Base-by-base conservation (phyloP, 2,797 vertebrate species). In the Centropyge bicolor region DNA sequence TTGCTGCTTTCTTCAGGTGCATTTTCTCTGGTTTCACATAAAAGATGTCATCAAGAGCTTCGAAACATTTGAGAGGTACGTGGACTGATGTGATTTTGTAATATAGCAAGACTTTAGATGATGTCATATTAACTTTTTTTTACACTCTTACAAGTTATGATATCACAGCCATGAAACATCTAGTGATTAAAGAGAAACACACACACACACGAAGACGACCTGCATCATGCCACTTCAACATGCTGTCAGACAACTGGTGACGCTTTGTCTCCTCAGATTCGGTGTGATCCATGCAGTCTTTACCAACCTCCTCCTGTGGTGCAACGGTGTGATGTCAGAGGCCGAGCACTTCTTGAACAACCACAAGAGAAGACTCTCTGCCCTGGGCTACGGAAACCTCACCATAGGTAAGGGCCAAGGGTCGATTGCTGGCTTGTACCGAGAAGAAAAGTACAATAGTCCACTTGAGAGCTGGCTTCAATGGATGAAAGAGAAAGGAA, bases 241-340 rank as follows among this genome's bases (percentile, higher is more conserved):
- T 68, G 59, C 55, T 54, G 0, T 43, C 2, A 57, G 13, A 60
- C 11, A 38, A 57, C 6, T n/a, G 24, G 5, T 66, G 52, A 35
- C 64, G 1, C 10, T 78, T 72, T 84, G 41, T 74, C n/a, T 74
- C 35, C 10, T 20, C 91, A 99, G 98, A 87, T 99, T 99, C 72
- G 98, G 98, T 7, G 96, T 99, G 69, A 99, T 99, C 89, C 98
- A 99, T 62, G 97, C 98, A 0, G 98, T 99, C 75, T 98, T 99
- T 88, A 99, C 98, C 71, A 99, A 99, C 92, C 94, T 99, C 57
- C 96, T 99, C 17, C 91, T 99, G 79, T 99, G 98, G 98, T 96
- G 97, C 93, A 98, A 96, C 10, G 96, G 97, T 0, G 95, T 99
- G 77, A 94, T 99, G 94, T 96, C 97, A 1, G 98, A 99, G 84